These are phyloP conservation scores for Colletes collaris DNA, from an alignment of 2,888 invertebrate genomes.

Conservation along the genomic window DNA sequence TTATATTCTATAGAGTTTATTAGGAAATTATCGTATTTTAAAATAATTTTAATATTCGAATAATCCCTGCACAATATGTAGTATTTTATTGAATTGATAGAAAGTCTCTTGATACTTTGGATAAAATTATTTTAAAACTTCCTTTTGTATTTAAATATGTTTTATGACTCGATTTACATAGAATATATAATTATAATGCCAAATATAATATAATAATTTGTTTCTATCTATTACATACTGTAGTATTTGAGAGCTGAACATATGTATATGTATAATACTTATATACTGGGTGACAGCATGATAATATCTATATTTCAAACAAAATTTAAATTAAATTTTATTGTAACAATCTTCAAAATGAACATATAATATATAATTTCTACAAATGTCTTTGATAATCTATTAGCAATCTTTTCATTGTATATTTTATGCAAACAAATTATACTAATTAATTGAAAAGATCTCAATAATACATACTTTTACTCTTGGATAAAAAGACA, in stretches of 20 bases:
- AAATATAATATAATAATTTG: constrained; percentile 18
- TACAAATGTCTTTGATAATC: not conserved
- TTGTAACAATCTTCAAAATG: constrained; percentile 11
- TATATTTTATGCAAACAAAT: constrained; percentile 4
- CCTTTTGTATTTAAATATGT: not conserved
- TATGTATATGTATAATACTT: constrained; percentile 27
- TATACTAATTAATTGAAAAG: constrained; percentile 16
- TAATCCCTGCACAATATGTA: not conserved
- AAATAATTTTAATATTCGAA: constrained; percentile 1
- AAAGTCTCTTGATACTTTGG: not conserved
- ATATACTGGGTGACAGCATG: constrained; percentile 36
- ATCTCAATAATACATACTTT: not conserved
- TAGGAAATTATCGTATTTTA: not conserved
- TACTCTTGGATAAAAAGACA: not conserved
- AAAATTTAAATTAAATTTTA: constrained; percentile 17
- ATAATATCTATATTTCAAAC: constrained; percentile 33
- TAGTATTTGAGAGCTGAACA: constrained; percentile 5
- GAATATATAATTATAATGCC: constrained; percentile 24
- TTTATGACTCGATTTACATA: constrained; percentile 7
- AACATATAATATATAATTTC: not conserved
- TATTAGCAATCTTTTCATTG: not conserved
- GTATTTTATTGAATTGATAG: constrained; percentile 3
- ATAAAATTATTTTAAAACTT: not conserved
- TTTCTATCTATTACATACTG: constrained; percentile 4
- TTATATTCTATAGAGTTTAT: not conserved